Evolutionary conservation across 2,888 invertebrate genomes (phyloP), one percentile per base, ranked within the genome.

Genomic region (Zelleria hepariella): DNA sequence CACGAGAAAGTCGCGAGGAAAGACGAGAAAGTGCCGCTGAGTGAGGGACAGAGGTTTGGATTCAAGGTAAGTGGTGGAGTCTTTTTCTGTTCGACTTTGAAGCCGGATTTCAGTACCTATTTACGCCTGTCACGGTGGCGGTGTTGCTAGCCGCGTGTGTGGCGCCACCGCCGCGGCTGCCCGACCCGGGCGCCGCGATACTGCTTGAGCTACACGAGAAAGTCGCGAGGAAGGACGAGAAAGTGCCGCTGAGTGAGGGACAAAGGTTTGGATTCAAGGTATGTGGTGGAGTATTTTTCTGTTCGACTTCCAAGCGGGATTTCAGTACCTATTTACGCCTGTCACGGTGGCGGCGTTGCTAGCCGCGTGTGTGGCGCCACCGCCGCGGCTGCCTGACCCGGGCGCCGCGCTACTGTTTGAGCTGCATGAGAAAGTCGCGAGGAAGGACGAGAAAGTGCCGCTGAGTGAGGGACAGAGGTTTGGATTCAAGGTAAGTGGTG

Each of bases 81-180:
- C n/a, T n/a, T n/a, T n/a, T n/a, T n/a, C n/a, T n/a, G n/a, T n/a
- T n/a, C n/a, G n/a, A n/a, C n/a, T n/a, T n/a, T n/a, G n/a, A n/a
- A n/a, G n/a, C n/a, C n/a, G n/a, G n/a, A n/a, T n/a, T n/a, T n/a
- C n/a, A n/a, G n/a, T n/a, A n/a, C n/a, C n/a, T n/a, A n/a, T n/a
- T n/a, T n/a, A 92, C 93, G 62, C 92, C 93, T 10, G 90, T 91
- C 4, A 91, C 92, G 0, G 86, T 93, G 1, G 90, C 91, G 1
- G 89, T 91, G 4, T 63, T 93, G 54, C 72, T 93, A 5, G 79
- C 83, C 1, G 90, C 91, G 10, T 86, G 93, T 26, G 87, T 87
- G 10, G 86, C 91, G 23, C 92, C 88, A 32, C 85, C 90, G 24
- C 89, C 90, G 0, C 88, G 91, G 18, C 74, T 91, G 8, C 92